phyloP scores from a whole-genome alignment of 1,140 invertebrate species.

The Leptestheria dahalacensis region DNA sequence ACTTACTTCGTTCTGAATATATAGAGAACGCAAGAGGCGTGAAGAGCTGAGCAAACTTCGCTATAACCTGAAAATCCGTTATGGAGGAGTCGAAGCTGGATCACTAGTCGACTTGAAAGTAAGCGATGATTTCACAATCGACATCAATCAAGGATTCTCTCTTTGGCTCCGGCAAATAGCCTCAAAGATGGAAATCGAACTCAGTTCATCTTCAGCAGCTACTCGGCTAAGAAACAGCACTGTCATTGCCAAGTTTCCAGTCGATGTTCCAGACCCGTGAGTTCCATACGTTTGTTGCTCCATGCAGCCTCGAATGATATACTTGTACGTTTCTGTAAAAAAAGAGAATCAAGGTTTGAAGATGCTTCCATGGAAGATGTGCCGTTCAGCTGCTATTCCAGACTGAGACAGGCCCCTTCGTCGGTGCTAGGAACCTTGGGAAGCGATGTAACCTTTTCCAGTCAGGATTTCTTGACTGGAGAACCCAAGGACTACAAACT shows the following conservation, averaged over 20 bases:
- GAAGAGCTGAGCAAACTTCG: too few relatives aligned
- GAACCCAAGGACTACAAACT: background rate
- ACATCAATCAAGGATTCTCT: background rate
- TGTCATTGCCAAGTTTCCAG: background rate
- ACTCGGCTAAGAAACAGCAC: background rate
- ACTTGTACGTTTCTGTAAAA: too few relatives aligned
- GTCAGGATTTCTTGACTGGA: background rate
- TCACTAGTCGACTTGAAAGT: background rate
- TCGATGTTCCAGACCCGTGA: background rate
- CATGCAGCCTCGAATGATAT: too few relatives aligned
- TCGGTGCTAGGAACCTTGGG: background rate
- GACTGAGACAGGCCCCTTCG: background rate
- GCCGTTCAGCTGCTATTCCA: background rate
- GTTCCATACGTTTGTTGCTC: background rate
- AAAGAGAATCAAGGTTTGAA: background rate
- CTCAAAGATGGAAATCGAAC: background rate
- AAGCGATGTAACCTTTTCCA: background rate
- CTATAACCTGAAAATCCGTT: background rate
- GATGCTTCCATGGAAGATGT: background rate
- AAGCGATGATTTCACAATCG: background rate
- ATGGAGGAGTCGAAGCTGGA: background rate
- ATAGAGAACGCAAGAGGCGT: too few relatives aligned
- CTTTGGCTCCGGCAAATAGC: background rate
- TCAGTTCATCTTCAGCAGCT: background rate
- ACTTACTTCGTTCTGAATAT: too few relatives aligned